Percentiles rank a stretch among this genome's conserved stretches.
Evolutionary conservation across 2,797 vertebrate genomes (phyloP).

Genomic region (Simalia tracyae): DNA sequence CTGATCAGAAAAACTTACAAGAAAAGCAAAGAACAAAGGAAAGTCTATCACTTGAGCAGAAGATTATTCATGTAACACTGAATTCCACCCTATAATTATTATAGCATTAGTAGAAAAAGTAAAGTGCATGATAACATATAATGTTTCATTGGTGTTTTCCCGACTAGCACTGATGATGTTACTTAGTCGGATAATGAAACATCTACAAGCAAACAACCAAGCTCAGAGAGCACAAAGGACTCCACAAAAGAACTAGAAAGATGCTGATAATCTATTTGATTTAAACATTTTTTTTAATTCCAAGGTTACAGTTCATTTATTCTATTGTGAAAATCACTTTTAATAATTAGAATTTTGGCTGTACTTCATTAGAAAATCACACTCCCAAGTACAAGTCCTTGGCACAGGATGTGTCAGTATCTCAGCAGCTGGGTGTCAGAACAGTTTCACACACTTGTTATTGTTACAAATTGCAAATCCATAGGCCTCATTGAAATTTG

Average conservation of each 20-base stretch:
- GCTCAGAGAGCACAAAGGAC: no score
- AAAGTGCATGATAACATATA: background rate
- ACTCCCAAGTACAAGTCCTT: slow-evolving; percentile 9
- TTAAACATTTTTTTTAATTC: slow-evolving; percentile 4
- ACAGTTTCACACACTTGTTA: background rate
- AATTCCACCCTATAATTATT: no score
- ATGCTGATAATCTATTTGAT: background rate
- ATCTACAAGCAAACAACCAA: no score
- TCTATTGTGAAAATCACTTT: slow-evolving; percentile 22
- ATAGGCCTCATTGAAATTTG: slow-evolving; percentile 29
- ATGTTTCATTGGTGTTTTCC: background rate
- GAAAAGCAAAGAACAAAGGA: background rate
- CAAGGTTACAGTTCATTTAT: slow-evolving; percentile 6
- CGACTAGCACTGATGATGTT: no score
- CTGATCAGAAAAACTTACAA: background rate
- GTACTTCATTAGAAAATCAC: slow-evolving; percentile 21
- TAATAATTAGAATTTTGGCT: slow-evolving; percentile 27
- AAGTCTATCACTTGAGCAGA: background rate
- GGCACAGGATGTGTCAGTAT: slow-evolving; percentile 19
- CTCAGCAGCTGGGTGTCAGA: background rate
- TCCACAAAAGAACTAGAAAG: background rate
- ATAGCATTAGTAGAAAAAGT: no score
- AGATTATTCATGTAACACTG: no score
- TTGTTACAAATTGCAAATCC: slow-evolving; percentile 24
- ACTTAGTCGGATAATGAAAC: no score